phyloP scores from a whole-genome alignment of 2,888 invertebrate species.

The Ichneumoninae sp. region DNA sequence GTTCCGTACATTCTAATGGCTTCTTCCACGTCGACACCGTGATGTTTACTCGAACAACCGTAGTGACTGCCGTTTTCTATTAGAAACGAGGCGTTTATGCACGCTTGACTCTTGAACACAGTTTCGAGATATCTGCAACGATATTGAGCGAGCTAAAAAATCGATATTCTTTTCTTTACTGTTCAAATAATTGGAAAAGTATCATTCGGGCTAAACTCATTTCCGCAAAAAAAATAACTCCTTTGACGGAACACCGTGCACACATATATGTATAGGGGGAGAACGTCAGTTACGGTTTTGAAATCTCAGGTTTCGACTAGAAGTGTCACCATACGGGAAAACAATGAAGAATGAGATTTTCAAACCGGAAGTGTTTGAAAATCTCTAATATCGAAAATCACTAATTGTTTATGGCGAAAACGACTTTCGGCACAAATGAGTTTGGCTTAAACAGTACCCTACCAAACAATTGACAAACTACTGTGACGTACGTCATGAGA shows the following conservation, averaged over 20 bases:
- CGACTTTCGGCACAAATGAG: background rate
- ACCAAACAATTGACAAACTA: background rate
- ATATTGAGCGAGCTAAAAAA: conserved; percentile 21
- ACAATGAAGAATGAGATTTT: too few relatives aligned
- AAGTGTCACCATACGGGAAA: too few relatives aligned
- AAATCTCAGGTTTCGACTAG: too few relatives aligned
- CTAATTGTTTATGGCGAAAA: background rate
- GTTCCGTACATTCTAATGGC: conserved; percentile 89
- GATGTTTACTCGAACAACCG: conserved; percentile 92
- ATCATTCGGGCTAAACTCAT: background rate
- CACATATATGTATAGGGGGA: too few relatives aligned
- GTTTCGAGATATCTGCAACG: conserved; percentile 89
- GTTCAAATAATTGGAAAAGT: background rate
- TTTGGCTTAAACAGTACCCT: background rate
- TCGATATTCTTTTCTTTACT: background rate
- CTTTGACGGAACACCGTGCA: background rate
- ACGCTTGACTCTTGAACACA: conserved; percentile 93
- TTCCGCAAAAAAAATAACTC: background rate
- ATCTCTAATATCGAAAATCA: too few relatives aligned
- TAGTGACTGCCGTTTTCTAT: conserved; percentile 89
- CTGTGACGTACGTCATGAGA: conserved; percentile 83
- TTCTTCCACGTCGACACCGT: conserved; percentile 90
- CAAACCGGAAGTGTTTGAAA: too few relatives aligned
- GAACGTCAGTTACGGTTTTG: too few relatives aligned
- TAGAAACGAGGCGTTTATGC: conserved; percentile 95